Conservation (phyloP, 2,797 vertebrate species). For the Syngnathus rostellatus region DNA sequence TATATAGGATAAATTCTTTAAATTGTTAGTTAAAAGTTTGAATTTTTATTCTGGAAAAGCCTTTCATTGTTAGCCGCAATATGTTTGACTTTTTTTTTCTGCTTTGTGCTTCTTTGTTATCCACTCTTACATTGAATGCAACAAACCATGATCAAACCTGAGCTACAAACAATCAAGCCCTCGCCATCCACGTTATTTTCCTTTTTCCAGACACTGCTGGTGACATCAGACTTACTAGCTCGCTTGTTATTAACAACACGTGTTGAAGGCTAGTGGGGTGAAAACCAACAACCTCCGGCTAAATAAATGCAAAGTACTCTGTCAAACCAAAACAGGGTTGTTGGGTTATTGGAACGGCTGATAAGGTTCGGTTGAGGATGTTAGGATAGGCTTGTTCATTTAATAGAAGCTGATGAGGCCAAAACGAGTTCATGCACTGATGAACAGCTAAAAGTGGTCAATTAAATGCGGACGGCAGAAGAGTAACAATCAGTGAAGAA, state of each 20-base stretch:
- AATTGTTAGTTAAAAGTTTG: too few species aligned
- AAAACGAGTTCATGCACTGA: constrained; percentile 26
- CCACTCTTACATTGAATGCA: constrained; percentile 3
- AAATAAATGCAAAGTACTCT: background rate
- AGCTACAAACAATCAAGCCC: constrained; percentile 44
- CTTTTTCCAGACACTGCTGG: constrained; percentile 42
- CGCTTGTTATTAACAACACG: constrained; percentile 39
- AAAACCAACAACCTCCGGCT: background rate
- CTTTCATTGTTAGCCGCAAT: too few species aligned
- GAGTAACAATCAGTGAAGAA: constrained; percentile 35
- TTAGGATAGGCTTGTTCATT: constrained; percentile 1
- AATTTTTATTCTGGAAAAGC: too few species aligned
- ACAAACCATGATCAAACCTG: constrained; percentile 36
- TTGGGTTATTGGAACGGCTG: constrained; percentile 3
- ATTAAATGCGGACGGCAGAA: constrained; percentile 26
- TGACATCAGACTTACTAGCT: constrained; percentile 44
- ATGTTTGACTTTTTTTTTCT: too few species aligned
- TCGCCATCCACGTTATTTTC: constrained; percentile 46
- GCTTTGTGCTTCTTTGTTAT: background rate
- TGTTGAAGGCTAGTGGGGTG: constrained; percentile 14
- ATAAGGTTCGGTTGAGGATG: constrained; percentile 7
- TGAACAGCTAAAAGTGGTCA: constrained; percentile 28
- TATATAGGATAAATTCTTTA: constrained; percentile 12
- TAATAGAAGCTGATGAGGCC: constrained; percentile 5
- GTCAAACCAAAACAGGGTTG: background rate